These are phyloP conservation scores for Oenanthe oenanthe DNA, from an alignment of 2,113 vertebrate species.

Conservation along the genomic window DNA sequence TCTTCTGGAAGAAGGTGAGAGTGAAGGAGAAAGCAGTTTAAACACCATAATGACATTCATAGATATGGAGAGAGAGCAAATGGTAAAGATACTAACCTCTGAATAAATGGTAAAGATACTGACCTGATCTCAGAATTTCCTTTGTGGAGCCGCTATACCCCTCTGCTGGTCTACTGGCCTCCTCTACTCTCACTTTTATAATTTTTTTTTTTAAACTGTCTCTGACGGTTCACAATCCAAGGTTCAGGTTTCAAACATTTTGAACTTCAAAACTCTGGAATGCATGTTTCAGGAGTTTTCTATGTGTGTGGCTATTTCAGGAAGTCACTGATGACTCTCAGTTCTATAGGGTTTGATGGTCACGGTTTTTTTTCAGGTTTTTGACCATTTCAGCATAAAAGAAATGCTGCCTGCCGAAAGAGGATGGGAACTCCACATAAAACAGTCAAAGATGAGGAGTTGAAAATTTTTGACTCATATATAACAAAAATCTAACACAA, in stretches of 20 bases:
- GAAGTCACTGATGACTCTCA: neutral
- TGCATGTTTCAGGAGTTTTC: neutral
- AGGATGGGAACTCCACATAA: neutral
- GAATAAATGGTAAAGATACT: neutral
- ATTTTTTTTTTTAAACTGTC: neutral
- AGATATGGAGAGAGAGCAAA: neutral
- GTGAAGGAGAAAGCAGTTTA: neutral
- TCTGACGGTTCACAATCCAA: neutral
- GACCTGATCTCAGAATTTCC: slow-evolving; percentile 7
- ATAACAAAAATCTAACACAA: neutral
- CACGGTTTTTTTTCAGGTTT: neutral
- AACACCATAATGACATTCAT: neutral
- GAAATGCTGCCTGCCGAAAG: neutral
- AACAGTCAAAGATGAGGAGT: neutral
- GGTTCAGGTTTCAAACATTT: neutral
- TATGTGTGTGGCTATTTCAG: neutral
- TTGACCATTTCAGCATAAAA: neutral
- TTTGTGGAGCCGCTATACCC: neutral
- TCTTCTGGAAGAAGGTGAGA: neutral
- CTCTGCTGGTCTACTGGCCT: slow-evolving; percentile 8
- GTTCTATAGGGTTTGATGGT: neutral
- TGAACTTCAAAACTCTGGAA: neutral
- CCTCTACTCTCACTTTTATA: neutral
- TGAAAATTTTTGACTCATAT: neutral
- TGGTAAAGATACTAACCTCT: neutral